Percentiles rank a stretch among this genome's conserved stretches.
phyloP scores from a whole-genome alignment of 2,888 invertebrate genomes.

The Stenotaenia linearis region DNA sequence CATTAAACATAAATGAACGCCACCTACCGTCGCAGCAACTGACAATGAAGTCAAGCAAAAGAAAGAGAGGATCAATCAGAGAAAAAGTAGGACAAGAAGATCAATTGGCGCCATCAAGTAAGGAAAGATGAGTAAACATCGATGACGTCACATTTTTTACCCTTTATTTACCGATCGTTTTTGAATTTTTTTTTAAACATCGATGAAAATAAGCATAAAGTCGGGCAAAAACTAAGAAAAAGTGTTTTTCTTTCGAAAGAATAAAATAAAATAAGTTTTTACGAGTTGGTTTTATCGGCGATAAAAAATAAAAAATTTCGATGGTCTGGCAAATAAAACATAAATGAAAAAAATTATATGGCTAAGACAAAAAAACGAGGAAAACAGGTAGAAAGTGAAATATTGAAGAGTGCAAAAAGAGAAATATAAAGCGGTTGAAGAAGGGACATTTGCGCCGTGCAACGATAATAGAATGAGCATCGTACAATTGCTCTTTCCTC shows the following conservation, averaged over 20 bases:
- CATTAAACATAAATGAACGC: conserved; percentile 26
- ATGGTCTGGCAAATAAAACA: conserved; percentile 23
- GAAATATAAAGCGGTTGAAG: background rate
- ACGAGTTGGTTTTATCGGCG: background rate
- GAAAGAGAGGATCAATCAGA: conserved; percentile 17
- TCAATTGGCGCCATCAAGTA: conserved; percentile 23
- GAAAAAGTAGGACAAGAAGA: conserved; percentile 24
- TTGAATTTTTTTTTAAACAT: background rate
- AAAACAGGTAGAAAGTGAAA: conserved; percentile 15
- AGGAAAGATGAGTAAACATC: conserved; percentile 4
- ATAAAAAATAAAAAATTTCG: conserved; percentile 4
- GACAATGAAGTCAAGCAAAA: conserved; percentile 17
- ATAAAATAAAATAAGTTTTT: background rate
- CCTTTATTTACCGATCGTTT: background rate
- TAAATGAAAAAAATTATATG: background rate
- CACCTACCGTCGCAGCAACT: conserved; percentile 19
- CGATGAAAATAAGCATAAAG: background rate
- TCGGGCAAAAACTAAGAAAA: background rate
- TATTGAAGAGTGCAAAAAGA: background rate
- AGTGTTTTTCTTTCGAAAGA: background rate
- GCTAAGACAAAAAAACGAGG: background rate
- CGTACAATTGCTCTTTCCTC: conserved; percentile 2
- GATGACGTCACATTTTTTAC: background rate
- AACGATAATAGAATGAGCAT: conserved; percentile 14
- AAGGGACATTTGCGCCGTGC: conserved; percentile 14